Conservation (phyloP, 2,113 vertebrate species). For the Cebidichthys violaceus region DNA sequence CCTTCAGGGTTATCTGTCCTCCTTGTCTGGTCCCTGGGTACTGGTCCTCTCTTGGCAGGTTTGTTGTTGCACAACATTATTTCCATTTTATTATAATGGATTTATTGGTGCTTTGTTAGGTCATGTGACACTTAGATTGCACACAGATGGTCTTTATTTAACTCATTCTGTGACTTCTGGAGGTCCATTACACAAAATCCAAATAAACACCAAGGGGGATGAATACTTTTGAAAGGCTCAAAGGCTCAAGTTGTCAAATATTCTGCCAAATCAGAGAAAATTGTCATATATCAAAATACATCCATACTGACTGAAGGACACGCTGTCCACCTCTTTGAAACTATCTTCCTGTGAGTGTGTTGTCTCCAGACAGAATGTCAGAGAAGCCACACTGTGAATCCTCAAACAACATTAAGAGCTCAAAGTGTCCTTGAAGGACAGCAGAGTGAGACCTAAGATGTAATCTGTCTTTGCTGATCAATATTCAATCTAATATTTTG, state of each 20-base stretch:
- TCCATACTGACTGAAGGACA: background rate
- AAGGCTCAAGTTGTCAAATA: background rate
- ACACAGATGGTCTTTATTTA: too few species aligned
- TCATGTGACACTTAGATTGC: too few species aligned
- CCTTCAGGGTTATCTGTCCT: too few species aligned
- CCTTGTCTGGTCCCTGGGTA: too few species aligned
- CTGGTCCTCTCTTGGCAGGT: too few species aligned
- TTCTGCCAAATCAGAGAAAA: background rate
- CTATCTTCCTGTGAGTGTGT: background rate
- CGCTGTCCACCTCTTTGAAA: background rate
- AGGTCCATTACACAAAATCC: too few species aligned
- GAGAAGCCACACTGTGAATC: background rate
- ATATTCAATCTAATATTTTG: constrained; percentile 72
- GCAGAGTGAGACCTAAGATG: constrained; percentile 26
- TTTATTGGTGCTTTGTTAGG: too few species aligned
- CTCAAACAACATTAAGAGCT: constrained; percentile 11
- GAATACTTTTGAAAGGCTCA: too few species aligned
- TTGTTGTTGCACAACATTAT: too few species aligned
- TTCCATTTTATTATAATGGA: too few species aligned
- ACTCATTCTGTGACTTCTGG: too few species aligned
- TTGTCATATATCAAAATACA: background rate
- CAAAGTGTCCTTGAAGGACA: constrained; percentile 35
- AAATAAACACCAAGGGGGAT: too few species aligned
- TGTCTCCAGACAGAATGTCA: background rate
- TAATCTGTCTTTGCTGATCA: constrained; percentile 56